Conservation (phyloP, 2,888 invertebrate genomes). For the Malthinus seriepunctatus region DNA sequence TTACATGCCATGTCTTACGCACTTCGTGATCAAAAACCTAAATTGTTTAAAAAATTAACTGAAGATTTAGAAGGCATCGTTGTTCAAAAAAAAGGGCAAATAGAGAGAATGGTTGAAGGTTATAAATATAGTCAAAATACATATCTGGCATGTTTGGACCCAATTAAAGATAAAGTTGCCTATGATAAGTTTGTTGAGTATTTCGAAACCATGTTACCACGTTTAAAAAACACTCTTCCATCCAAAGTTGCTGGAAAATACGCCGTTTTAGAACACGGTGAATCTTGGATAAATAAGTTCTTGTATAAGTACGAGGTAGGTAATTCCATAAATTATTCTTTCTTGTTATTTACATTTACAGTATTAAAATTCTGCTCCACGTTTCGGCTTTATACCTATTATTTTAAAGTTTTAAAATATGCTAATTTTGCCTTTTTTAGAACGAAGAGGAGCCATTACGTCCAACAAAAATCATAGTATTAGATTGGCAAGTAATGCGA, state of each 20-base stretch:
- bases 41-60: constrained; percentile 28
- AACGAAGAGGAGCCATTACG: constrained; percentile 18
- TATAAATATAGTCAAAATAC: constrained; percentile 6
- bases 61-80: constrained; percentile 21
- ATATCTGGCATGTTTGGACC: constrained; percentile 23
- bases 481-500: constrained; percentile 41
- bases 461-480: constrained; percentile 36
- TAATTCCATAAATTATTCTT: too few species aligned
- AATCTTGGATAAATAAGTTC: constrained; percentile 34
- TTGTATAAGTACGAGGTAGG: constrained; percentile 34
- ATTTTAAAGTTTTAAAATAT: background rate
- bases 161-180: constrained; percentile 19
- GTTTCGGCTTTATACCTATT: too few species aligned
- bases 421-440: constrained; percentile 9
- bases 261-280: constrained; percentile 35
- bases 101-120: background rate
- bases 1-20: constrained; percentile 42
- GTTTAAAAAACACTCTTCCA: background rate
- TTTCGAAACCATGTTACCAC: background rate
- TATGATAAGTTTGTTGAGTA: constrained; percentile 26
- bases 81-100: background rate
- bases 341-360: too few species aligned
- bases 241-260: constrained; percentile 32
- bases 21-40: constrained; percentile 34
- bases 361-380: too few species aligned